Base-by-base conservation (phyloP, 2,113 vertebrate species). In the Cinclus mexicanus region DNA sequence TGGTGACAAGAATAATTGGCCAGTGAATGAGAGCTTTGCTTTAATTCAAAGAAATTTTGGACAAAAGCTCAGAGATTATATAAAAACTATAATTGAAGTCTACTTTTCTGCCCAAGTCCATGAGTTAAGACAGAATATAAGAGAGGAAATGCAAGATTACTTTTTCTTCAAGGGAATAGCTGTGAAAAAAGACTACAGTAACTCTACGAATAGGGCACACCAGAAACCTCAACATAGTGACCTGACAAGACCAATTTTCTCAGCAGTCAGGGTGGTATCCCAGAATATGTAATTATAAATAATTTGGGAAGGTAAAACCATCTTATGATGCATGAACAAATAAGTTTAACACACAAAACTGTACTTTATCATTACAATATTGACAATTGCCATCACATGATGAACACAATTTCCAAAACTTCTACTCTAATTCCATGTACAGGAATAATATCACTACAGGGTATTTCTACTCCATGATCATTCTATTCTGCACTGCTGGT, bases 71-170 rank as follows among this genome's bases (percentile, higher is more conserved):
- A 59, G 12, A 75, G 29, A 39, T 60, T 0, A 61, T 57, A 61
- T 9, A 52, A 64, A 77, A 76, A 18, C 28, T 53, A 9, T 37
- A 31, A 53, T 21, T 74, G 23, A 53, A 80, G 64, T 44, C 11
- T 76, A 33, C 8, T 68, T 39, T 76, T 86, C 24, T 89, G 41
- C 22, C 11, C 22, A 68, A 86, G 9, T 15, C 24, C 18, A 17
- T 35, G 22, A 61, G 3, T 72, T 69, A 59, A 86, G 26, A 46
- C 4, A 61, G n/a, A 59, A 22, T 64, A 76, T 12, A 79, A 47
- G 11, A 17, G 20, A 50, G 12, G 3, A 15, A 28, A 15, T 29
- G 10, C 0, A 2, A 52, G 14, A 42, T 56, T 44, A 56, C 17
- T 5, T 39, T 55, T 61, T 79, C 41, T 86, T 83, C 74, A 31